Percentiles rank a stretch among this genome's conserved stretches.
phyloP scores from a whole-genome alignment of 2,797 vertebrate genomes.

The Pangasius krempfi region DNA sequence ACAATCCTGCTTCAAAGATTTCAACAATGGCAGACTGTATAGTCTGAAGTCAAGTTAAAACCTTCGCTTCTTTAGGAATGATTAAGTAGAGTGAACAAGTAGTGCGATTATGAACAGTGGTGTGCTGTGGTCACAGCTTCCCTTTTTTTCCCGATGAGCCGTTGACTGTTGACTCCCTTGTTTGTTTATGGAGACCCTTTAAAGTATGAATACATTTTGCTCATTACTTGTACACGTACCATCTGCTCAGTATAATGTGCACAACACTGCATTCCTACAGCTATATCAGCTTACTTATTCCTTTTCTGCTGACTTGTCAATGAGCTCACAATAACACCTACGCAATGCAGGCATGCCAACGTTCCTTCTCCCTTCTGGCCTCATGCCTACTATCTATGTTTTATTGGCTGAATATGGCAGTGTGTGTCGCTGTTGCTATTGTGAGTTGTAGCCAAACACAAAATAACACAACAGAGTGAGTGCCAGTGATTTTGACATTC shows the following conservation, averaged over 20 bases:
- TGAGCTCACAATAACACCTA: slow-evolving; percentile 55
- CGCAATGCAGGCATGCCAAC: slow-evolving; percentile 41
- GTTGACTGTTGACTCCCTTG: neutral
- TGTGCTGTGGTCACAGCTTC: neutral
- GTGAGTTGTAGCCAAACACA: neutral
- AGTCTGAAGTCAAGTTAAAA: neutral
- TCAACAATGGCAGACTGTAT: neutral
- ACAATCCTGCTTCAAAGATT: neutral
- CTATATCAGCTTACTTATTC: slow-evolving; percentile 39
- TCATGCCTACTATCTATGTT: slow-evolving; percentile 6
- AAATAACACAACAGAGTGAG: slow-evolving; percentile 2
- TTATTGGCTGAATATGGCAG: slow-evolving; percentile 21
- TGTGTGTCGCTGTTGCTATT: neutral
- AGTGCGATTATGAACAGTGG: neutral
- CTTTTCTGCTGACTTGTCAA: slow-evolving; percentile 56
- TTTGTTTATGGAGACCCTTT: neutral
- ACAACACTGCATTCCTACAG: slow-evolving; percentile 32
- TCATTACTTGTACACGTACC: slow-evolving; percentile 22
- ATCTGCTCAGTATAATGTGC: slow-evolving; percentile 30
- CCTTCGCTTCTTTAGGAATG: neutral
- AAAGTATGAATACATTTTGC: neutral
- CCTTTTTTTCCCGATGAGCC: neutral
- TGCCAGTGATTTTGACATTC: neutral
- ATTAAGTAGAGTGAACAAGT: neutral
- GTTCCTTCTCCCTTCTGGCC: slow-evolving; percentile 55